phyloP scores from a whole-genome alignment of 2,797 vertebrate species.

The Pseudochirops cupreus region DNA sequence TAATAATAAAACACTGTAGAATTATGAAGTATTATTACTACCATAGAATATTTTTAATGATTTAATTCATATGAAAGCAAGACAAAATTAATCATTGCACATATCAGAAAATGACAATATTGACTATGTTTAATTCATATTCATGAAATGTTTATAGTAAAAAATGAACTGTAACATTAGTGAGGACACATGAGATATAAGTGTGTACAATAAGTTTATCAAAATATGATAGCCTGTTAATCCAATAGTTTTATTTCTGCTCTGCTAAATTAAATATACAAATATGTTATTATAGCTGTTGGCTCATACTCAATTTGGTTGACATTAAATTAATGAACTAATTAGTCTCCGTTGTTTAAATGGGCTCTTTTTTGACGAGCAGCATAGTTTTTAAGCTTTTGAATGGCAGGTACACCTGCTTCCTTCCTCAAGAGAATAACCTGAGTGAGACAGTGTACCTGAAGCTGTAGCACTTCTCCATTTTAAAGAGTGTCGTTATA shows the following conservation, averaged over 20 bases:
- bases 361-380: conserved; percentile 47
- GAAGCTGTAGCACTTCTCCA: conserved; percentile 49
- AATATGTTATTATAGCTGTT: not conserved
- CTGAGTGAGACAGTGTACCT: conserved; percentile 37
- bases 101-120: not conserved
- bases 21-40: not conserved
- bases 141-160: not conserved
- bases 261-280: conserved; percentile 35
- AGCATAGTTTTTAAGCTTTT: conserved; percentile 34
- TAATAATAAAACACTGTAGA: not conserved
- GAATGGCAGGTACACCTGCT: conserved; percentile 52
- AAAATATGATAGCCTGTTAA: not conserved
- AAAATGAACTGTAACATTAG: not conserved
- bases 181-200: not conserved
- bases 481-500: conserved; percentile 62
- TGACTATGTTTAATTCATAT: not conserved
- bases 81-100: not conserved
- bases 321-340: conserved; percentile 57
- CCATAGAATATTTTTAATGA: not conserved
- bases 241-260: not conserved
- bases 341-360: conserved; percentile 64
- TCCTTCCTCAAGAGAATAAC: conserved; percentile 45
- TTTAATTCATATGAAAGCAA: not conserved
- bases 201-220: not conserved
- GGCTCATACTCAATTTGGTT: conserved; percentile 42